Evolutionary conservation across 2,113 vertebrate species (phyloP).

Genomic region (Neotragus moschatus): DNA sequence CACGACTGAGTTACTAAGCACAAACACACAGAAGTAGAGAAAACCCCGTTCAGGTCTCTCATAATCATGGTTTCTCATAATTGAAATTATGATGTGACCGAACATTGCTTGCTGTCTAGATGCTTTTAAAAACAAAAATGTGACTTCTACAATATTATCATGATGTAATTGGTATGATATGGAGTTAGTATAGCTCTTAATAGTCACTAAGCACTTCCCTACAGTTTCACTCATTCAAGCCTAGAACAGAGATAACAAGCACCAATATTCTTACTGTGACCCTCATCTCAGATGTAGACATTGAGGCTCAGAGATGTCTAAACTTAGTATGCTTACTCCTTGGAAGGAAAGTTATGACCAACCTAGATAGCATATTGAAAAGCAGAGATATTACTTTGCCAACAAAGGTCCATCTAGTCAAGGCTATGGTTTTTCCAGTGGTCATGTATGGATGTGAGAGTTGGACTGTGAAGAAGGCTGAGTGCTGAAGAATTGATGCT

Average conservation of each 20-base stretch:
- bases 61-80: neutral
- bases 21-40: neutral
- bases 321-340: too few relatives aligned
- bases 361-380: too few relatives aligned
- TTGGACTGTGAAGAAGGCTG: too few relatives aligned
- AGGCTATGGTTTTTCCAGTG: too few relatives aligned
- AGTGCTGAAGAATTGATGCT: accelerated
- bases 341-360: too few relatives aligned
- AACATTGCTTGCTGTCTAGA: neutral
- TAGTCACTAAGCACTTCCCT: neutral
- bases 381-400: too few relatives aligned
- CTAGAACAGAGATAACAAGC: neutral
- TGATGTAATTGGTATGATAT: neutral
- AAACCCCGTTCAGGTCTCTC: neutral
- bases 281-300: neutral
- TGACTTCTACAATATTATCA: neutral
- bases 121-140: neutral
- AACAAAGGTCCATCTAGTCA: too few relatives aligned
- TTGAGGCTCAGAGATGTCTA: neutral
- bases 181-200: neutral
- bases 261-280: neutral
- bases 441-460: too few relatives aligned
- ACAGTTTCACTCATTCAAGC: neutral
- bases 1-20: neutral
- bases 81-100: neutral